Percentiles rank a stretch among this genome's conserved stretches.
These are phyloP conservation scores for Mobula hypostoma DNA, from an alignment of 2,113 vertebrate species.

Conservation along the genomic window DNA sequence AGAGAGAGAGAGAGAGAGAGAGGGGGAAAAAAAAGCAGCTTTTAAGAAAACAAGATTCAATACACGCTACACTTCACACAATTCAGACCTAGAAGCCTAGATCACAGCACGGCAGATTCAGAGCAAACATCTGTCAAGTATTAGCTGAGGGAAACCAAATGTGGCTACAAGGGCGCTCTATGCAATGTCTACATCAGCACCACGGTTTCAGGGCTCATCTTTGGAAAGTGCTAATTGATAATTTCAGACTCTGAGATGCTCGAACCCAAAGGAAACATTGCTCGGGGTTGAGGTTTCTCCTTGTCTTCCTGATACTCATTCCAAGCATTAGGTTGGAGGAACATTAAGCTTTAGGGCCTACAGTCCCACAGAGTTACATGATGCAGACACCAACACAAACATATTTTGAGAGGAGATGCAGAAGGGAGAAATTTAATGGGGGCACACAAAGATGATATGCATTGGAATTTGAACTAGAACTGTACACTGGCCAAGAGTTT, in stretches of 20 bases:
- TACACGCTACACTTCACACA: constrained; percentile 10
- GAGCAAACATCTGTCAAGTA: constrained; percentile 9
- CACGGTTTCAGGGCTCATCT: background rate
- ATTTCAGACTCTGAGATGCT: background rate
- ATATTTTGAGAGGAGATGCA: background rate
- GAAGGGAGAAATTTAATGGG: background rate
- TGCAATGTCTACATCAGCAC: background rate
- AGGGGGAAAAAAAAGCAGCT: background rate
- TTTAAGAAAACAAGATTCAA: constrained; percentile 11
- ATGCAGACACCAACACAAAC: background rate
- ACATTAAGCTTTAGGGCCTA: background rate
- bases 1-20: no score
- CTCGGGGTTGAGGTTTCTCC: background rate
- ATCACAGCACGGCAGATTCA: background rate
- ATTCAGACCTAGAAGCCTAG: background rate
- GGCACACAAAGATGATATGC: background rate
- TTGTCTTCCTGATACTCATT: background rate
- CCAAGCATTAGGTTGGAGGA: background rate
- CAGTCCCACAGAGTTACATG: no score
- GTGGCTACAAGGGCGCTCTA: background rate
- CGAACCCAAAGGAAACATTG: background rate
- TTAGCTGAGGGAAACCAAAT: background rate
- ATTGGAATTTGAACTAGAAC: background rate
- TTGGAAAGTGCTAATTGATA: background rate
- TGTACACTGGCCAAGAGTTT: background rate